Evolutionary conservation across 2,888 invertebrate species (phyloP).

Genomic region (Spialia ferax): DNA sequence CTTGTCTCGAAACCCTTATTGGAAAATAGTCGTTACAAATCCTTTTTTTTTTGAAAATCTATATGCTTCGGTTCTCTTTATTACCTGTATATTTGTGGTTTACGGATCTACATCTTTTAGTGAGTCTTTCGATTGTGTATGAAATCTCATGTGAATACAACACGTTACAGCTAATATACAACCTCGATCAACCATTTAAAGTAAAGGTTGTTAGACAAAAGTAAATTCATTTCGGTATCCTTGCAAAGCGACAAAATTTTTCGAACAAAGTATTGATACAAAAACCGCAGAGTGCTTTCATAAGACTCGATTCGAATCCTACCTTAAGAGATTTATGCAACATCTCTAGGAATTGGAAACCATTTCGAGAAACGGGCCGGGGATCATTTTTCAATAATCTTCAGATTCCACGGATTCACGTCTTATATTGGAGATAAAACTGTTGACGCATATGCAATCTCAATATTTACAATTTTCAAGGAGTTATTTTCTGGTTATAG

Average conservation of each 20-base stretch:
- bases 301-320: slow-evolving; percentile 51
- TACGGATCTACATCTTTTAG: too few species aligned
- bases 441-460: slow-evolving; percentile 38
- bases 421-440: slow-evolving; percentile 52
- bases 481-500: not conserved
- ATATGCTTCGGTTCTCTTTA: not conserved
- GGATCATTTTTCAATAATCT: slow-evolving; percentile 75
- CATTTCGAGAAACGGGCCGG: slow-evolving; percentile 55
- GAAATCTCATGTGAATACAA: too few species aligned
- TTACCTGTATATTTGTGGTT: too few species aligned
- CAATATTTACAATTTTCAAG: slow-evolving; percentile 17
- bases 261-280: not conserved
- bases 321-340: slow-evolving; percentile 60
- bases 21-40: slow-evolving; percentile 1
- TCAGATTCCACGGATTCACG: slow-evolving; percentile 55
- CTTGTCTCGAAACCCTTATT: slow-evolving; percentile 8
- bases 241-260: too few species aligned
- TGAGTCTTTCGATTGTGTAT: too few species aligned
- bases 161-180: too few species aligned
- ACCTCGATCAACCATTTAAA: too few species aligned
- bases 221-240: too few species aligned
- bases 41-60: not conserved
- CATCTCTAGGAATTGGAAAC: slow-evolving; percentile 63
- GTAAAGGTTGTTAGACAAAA: too few species aligned
- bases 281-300: slow-evolving; percentile 41